Evolutionary conservation across 2,797 vertebrate species (phyloP).

Genomic region (Argentina silus): DNA sequence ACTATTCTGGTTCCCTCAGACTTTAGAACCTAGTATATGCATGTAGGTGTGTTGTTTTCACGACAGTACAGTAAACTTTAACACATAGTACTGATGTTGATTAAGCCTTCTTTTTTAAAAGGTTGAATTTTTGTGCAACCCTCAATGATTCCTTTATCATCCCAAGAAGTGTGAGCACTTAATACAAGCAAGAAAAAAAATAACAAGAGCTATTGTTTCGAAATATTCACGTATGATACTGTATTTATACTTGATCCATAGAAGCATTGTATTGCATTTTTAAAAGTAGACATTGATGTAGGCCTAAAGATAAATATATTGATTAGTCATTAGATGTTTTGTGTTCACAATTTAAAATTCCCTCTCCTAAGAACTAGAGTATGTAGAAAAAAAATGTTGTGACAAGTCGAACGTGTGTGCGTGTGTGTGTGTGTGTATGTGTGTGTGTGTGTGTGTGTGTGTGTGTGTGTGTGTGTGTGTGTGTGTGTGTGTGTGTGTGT

Average conservation of each 20-base stretch:
- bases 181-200: conserved; percentile 26
- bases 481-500: conserved; percentile 7
- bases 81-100: conserved; percentile 18
- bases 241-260: conserved; percentile 49
- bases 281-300: conserved; percentile 60
- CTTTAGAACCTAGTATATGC: conserved; percentile 22
- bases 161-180: conserved; percentile 39
- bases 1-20: conserved; percentile 23
- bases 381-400: background rate
- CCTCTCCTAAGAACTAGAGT: conserved; percentile 25
- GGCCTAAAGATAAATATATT: conserved; percentile 36
- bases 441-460: conserved; percentile 4
- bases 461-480: conserved; percentile 9
- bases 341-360: conserved; percentile 47
- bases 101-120: conserved; percentile 16
- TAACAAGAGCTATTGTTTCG: conserved; percentile 38
- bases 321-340: conserved; percentile 46
- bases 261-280: conserved; percentile 81
- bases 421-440: conserved; percentile 9
- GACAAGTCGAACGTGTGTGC: background rate
- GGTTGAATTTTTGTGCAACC: conserved; percentile 29
- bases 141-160: conserved; percentile 30
- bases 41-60: conserved; percentile 37
- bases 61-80: conserved; percentile 23
- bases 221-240: conserved; percentile 26